phyloP scores from a whole-genome alignment of 2,797 vertebrate species.

The Microctenopoma lineatum region DNA sequence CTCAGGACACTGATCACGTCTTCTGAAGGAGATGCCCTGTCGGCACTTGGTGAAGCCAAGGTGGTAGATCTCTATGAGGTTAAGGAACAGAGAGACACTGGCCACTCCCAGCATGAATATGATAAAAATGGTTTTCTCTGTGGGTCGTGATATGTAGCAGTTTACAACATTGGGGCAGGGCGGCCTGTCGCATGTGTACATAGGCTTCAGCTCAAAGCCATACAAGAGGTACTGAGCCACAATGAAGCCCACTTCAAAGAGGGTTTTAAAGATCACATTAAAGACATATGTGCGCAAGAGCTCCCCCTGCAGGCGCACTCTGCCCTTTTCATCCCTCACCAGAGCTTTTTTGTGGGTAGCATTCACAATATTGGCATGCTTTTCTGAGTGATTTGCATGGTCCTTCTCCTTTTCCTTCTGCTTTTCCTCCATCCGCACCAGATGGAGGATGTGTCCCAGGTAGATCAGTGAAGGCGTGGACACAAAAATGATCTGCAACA shows the following conservation, averaged over 20 bases:
- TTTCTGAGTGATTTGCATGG: slow-evolving; percentile 39
- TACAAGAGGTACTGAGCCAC: slow-evolving; percentile 88
- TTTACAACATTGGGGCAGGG: slow-evolving; percentile 90
- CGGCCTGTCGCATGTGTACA: slow-evolving; percentile 86
- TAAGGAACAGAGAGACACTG: slow-evolving; percentile 87
- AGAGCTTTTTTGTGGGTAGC: slow-evolving; percentile 64
- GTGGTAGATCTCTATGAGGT: slow-evolving; percentile 89
- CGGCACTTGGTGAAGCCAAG: slow-evolving; percentile 87
- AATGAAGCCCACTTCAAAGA: slow-evolving; percentile 90
- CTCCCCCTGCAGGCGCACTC: slow-evolving; percentile 84
- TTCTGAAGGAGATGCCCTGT: slow-evolving; percentile 71
- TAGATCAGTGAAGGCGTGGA: slow-evolving; percentile 90
- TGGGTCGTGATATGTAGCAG: slow-evolving; percentile 91
- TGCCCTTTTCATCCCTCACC: slow-evolving; percentile 72
- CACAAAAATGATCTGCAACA: slow-evolving; percentile 93
- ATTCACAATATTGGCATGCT: slow-evolving; percentile 58
- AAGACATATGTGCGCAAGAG: slow-evolving; percentile 88
- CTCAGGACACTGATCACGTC: fast-evolving
- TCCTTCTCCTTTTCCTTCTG: slow-evolving; percentile 66
- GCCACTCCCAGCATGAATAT: slow-evolving; percentile 90
- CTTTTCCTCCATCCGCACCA: slow-evolving; percentile 89
- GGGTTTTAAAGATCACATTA: slow-evolving; percentile 88
- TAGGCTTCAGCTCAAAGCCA: slow-evolving; percentile 88
- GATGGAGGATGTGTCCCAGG: slow-evolving; percentile 89
- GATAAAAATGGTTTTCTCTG: slow-evolving; percentile 92